Evolutionary conservation across 2,113 vertebrate species (phyloP).

Genomic region (Malurus elegans): DNA sequence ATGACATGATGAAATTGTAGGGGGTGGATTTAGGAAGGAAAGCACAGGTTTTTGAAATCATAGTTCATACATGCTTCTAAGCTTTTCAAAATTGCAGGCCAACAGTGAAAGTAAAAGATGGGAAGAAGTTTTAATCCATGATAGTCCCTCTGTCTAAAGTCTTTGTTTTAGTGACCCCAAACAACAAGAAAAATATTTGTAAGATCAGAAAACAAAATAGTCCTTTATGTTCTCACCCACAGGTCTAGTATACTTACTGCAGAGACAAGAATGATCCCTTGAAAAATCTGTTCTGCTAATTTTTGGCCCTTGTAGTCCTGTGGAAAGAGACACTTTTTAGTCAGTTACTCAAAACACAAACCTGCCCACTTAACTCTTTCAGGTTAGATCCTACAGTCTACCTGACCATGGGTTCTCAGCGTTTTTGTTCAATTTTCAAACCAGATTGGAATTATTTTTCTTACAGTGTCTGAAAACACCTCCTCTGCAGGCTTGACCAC

Average conservation of each 20-base stretch:
- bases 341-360: background rate
- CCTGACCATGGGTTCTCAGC: background rate
- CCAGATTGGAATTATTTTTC: background rate
- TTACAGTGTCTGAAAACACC: background rate
- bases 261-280: conserved; percentile 92
- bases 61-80: background rate
- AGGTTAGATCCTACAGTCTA: background rate
- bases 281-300: conserved; percentile 96
- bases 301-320: conserved; percentile 99
- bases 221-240: background rate
- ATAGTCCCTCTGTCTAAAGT: background rate
- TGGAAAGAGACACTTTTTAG: background rate
- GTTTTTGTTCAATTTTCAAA: background rate
- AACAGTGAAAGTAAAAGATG: background rate
- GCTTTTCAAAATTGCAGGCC: background rate
- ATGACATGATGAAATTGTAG: background rate
- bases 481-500: background rate
- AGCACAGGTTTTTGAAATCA: background rate
- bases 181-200: background rate
- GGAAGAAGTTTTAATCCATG: background rate
- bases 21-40: background rate
- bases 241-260: conserved; percentile 80
- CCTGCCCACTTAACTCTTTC: background rate
- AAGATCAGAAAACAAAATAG: background rate
- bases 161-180: background rate